Percentiles rank a stretch among this genome's conserved stretches.
phyloP scores from a whole-genome alignment of 2,113 vertebrate species.

The Macheiramphus alcinus region DNA sequence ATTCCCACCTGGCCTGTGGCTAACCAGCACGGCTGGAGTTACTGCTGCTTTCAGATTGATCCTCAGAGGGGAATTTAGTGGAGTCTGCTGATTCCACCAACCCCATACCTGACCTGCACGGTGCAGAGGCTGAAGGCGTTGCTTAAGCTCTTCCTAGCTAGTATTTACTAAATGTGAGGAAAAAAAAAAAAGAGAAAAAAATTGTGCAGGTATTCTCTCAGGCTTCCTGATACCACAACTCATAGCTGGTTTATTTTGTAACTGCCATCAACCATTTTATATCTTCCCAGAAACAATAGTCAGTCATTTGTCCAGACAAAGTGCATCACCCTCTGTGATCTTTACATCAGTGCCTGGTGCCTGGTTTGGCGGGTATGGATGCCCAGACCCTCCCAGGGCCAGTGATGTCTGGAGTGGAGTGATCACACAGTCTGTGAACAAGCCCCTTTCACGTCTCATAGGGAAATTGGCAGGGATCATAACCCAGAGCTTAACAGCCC shows the following conservation, averaged over 20 bases:
- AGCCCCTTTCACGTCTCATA: neutral
- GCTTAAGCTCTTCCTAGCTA: neutral
- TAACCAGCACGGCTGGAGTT: neutral
- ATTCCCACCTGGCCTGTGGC: neutral
- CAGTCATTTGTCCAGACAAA: neutral
- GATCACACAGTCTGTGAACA: neutral
- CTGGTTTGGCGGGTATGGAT: neutral
- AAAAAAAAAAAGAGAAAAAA: neutral
- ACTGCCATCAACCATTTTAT: neutral
- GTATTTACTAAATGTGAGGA: neutral
- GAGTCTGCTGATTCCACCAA: neutral
- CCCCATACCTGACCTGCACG: neutral
- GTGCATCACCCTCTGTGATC: neutral
- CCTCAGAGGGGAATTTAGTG: neutral
- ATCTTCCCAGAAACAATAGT: neutral
- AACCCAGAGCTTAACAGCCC: neutral
- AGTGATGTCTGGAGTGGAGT: neutral
- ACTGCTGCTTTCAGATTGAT: neutral
- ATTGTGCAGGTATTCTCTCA: neutral
- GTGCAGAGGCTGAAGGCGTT: neutral
- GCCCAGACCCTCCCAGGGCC: neutral
- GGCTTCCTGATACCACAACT: neutral
- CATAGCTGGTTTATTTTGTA: neutral
- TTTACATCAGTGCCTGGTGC: neutral
- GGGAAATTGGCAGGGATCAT: neutral